These are phyloP conservation scores for Pangasius djambal DNA, from an alignment of 2,797 vertebrate genomes.

Conservation along the genomic window DNA sequence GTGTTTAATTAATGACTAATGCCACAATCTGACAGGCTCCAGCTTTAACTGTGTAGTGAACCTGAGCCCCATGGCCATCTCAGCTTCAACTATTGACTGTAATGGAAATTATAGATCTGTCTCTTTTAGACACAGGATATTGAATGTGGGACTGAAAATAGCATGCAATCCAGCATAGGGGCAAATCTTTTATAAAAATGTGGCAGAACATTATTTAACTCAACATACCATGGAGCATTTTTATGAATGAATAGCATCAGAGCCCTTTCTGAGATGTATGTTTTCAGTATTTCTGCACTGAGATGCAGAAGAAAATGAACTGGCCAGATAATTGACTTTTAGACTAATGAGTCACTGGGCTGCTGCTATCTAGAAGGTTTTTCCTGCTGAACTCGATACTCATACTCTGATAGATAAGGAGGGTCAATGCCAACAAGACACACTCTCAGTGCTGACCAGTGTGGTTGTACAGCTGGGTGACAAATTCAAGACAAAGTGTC, in stretches of 20 bases:
- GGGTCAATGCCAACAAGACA: conserved; percentile 23
- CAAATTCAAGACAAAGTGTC: background rate
- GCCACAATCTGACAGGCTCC: conserved; percentile 38
- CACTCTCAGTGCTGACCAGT: conserved; percentile 5
- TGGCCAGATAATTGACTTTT: conserved; percentile 46
- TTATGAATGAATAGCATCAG: conserved; percentile 28
- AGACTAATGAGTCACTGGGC: conserved; percentile 52
- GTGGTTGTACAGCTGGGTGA: background rate
- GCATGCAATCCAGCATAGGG: background rate
- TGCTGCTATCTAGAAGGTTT: conserved; percentile 35
- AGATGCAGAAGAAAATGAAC: conserved; percentile 54
- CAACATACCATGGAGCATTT: background rate
- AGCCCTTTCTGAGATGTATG: conserved; percentile 40
- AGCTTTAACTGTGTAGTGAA: conserved; percentile 9
- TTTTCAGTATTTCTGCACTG: conserved; percentile 32
- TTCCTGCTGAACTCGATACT: conserved; percentile 43
- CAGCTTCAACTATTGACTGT: conserved; percentile 14
- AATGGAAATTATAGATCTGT: conserved; percentile 26
- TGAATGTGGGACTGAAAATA: conserved; percentile 15
- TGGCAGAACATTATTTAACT: conserved; percentile 8
- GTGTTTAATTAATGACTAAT: conserved; percentile 68
- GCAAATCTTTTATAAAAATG: conserved; percentile 33
- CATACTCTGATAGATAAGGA: conserved; percentile 40
- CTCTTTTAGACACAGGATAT: conserved; percentile 17
- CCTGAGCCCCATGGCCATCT: conserved; percentile 1